These are phyloP conservation scores for Aurelia coerulea DNA, from an alignment of 30 jellyfish, hydroid and myxozoan genomes.

Conservation along the genomic window DNA sequence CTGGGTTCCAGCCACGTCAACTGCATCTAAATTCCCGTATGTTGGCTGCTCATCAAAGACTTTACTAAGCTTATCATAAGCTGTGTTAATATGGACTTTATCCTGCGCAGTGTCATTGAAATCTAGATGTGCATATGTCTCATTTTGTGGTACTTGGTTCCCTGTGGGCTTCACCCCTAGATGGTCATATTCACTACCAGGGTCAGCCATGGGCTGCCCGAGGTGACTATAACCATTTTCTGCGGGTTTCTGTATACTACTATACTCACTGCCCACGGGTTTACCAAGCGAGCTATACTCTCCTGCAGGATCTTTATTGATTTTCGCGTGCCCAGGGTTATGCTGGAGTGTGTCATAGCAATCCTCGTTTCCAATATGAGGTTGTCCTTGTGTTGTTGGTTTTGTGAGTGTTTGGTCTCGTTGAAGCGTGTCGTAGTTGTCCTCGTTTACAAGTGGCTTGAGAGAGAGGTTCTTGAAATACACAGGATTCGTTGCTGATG, in stretches of 20 bases:
- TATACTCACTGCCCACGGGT: background rate
- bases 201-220: background rate
- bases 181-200: slow-evolving; percentile 8
- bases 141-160: background rate
- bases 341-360: slow-evolving; percentile 3
- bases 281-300: background rate
- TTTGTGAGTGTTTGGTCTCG: background rate
- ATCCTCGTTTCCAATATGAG: too few relatives aligned
- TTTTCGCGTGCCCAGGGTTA: background rate
- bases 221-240: background rate
- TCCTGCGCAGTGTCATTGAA: background rate
- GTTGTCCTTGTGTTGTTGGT: background rate
- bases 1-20: slow-evolving; percentile 2
- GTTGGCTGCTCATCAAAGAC: background rate
- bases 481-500: slow-evolving; percentile 62
- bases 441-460: slow-evolving; percentile 31
- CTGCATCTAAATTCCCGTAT: slow-evolving; percentile 1
- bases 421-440: slow-evolving; percentile 43
- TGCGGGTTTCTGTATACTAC: slow-evolving; percentile 1
- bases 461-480: slow-evolving; percentile 62
- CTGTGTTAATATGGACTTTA: background rate
- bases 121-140: background rate
- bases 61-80: background rate
- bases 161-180: slow-evolving; percentile 12
- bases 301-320: background rate